Evolutionary conservation across 1,140 invertebrate species (phyloP).

Genomic region (Tribolium castaneum): DNA sequence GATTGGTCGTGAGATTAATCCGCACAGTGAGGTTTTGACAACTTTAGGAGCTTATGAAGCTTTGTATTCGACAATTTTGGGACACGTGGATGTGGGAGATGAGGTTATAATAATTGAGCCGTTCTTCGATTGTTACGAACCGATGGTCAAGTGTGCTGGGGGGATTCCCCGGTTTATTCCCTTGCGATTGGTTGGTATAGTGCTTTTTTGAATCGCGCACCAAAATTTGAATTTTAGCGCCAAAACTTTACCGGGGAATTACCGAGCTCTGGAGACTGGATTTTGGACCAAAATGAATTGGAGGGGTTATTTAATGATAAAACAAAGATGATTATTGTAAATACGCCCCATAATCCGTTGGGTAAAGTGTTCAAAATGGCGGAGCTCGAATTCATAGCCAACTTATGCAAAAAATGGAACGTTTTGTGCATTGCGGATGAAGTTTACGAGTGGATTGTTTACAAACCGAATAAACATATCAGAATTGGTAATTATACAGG

Average conservation of each 20-base stretch:
- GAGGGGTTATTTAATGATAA: conserved; percentile 85
- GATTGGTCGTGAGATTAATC: conserved; percentile 73
- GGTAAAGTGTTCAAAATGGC: conserved; percentile 87
- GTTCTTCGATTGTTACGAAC: conserved; percentile 98
- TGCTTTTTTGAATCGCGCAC: neutral
- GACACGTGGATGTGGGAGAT: conserved; percentile 84
- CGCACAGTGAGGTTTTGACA: conserved; percentile 80
- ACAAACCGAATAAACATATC: conserved; percentile 83
- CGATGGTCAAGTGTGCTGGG: conserved; percentile 90
- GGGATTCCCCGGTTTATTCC: conserved; percentile 90
- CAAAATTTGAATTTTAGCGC: conserved; percentile 46
- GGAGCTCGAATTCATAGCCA: conserved; percentile 83
- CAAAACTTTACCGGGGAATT: conserved; percentile 19
- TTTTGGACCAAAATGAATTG: conserved; percentile 86
- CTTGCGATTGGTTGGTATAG: conserved; percentile 77
- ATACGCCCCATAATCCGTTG: conserved; percentile 96
- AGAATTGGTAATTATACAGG: conserved; percentile 57
- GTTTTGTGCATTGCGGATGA: conserved; percentile 94
- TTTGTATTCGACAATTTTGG: conserved; percentile 83
- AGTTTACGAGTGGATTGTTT: conserved; percentile 98
- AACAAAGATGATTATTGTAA: conserved; percentile 96
- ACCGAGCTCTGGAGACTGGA: conserved; percentile 85
- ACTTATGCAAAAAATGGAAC: conserved; percentile 93
- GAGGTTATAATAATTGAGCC: conserved; percentile 99
- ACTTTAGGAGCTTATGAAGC: conserved; percentile 94